Conservation (phyloP, 2,113 vertebrate genomes). For the Chunga burmeisteri region DNA sequence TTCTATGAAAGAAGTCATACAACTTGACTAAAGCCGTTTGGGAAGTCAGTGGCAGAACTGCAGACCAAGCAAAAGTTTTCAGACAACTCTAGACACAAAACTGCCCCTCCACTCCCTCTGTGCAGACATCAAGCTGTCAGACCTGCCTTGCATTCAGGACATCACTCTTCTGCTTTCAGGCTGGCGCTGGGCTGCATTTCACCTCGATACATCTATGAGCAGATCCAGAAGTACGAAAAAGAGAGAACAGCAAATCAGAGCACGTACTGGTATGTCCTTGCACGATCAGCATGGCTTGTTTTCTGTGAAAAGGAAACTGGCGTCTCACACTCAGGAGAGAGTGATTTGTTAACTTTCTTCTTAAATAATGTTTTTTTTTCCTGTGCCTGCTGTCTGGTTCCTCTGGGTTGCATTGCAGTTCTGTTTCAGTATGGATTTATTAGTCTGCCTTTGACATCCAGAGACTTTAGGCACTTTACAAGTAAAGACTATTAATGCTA, state of each 20-base stretch:
- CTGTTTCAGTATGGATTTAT: neutral
- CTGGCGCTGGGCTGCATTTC: constrained; percentile 82
- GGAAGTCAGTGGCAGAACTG: neutral
- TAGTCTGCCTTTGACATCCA: neutral
- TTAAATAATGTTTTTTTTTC: constrained; percentile 8
- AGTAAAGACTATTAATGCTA: neutral
- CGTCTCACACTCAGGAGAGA: neutral
- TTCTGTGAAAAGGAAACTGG: neutral
- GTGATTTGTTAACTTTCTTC: neutral
- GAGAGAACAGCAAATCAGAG: constrained; percentile 82
- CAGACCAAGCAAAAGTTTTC: neutral
- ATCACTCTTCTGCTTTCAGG: constrained; percentile 66
- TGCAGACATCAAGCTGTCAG: neutral
- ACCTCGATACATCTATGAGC: constrained; percentile 80
- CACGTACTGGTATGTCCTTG: constrained; percentile 79
- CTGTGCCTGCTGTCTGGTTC: neutral
- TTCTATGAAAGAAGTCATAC: neutral
- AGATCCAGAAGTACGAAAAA: constrained; percentile 79
- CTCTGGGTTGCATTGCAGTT: neutral
- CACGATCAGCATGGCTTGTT: neutral
- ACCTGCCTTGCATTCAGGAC: neutral
- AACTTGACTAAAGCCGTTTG: neutral
- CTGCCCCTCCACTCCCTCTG: neutral
- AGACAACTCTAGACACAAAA: neutral
- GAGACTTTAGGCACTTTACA: neutral